Evolutionary conservation across 2,113 vertebrate genomes (phyloP), one percentile per base, ranked within the genome.

Genomic region (Ranitomeya variabilis): DNA sequence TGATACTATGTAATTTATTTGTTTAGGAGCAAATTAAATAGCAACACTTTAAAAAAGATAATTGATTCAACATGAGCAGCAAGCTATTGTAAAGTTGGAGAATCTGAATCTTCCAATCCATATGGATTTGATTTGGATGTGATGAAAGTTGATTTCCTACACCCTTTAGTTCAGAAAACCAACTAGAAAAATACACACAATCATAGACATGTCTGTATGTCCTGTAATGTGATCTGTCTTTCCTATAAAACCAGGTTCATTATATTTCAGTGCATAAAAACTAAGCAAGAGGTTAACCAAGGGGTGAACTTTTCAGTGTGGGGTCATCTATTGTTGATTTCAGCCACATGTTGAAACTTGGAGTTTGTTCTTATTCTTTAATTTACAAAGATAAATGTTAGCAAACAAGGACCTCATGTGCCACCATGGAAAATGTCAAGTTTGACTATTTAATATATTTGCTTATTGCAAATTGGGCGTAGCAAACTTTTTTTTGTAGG

Each of bases 401-500:
- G 73, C 45, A 13, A 59, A 18, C 1, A 1, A 13, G 31, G 51
- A 66, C 1, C 15, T 66, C 21, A 62, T 13, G 90, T 84, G n/a
- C 45, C 10, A 3, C 21, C 71, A 83, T 67, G 52, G 21, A 74
- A 91, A 83, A n/a, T 16, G 55, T 67, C 54, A 90, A 79, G 84
- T 87, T 91, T 57, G 89, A 90, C 10, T 37, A 86, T 79, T 87
- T 83, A 90, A 86, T 82, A 86, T 80, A 88, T 91, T 85, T 88
- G 19, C 77, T 71, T 54, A 83, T 59, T 18, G 64, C 64, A 52
- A 89, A 60, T 89, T 90, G 90, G 81, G 76, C 13, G 62, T 15
- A 89, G 64, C 12, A 90, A 89, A 90, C 0, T 31, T 88, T 90
- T 84, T 37, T 45, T 87, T 90, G 60, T 85, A 64, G 86, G 31